Conservation (phyloP, 2,888 invertebrate species). For the Conomelus anceps region DNA sequence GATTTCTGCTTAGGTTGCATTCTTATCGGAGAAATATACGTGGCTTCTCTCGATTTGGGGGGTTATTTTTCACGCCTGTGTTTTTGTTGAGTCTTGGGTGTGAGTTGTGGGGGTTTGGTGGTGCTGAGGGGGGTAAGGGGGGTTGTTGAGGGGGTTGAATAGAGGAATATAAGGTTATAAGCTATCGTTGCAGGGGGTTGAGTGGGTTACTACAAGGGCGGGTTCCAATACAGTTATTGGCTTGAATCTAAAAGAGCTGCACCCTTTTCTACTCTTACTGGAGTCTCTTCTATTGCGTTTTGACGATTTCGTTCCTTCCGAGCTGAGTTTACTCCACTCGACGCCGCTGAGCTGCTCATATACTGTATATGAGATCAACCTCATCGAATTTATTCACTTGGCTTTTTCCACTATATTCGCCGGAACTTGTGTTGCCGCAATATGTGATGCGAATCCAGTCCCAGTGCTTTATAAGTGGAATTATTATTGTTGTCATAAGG, state of each 20-base stretch:
- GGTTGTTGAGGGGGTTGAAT: slow-evolving; percentile 30
- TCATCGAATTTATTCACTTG: neutral
- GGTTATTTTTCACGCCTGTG: neutral
- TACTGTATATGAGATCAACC: neutral
- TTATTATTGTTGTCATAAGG: neutral
- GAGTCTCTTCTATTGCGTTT: slow-evolving; percentile 37
- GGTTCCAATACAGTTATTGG: neutral
- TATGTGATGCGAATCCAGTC: neutral
- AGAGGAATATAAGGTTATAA: neutral
- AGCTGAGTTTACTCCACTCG: slow-evolving; percentile 19
- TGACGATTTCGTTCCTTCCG: slow-evolving; percentile 34
- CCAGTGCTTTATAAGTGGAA: neutral
- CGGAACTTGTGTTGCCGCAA: neutral
- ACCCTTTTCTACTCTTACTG: slow-evolving; percentile 39
- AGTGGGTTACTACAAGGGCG: neutral
- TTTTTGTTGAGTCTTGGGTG: neutral
- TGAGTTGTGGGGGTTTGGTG: neutral
- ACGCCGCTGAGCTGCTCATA: neutral
- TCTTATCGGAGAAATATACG: neutral
- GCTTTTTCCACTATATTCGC: neutral
- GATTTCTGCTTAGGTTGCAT: neutral
- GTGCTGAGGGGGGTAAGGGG: slow-evolving; percentile 25
- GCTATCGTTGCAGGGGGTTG: neutral
- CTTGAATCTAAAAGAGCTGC: slow-evolving; percentile 15
- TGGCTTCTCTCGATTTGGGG: neutral